Evolutionary conservation across 1,140 invertebrate species (phyloP).

Genomic region (Periplaneta americana): DNA sequence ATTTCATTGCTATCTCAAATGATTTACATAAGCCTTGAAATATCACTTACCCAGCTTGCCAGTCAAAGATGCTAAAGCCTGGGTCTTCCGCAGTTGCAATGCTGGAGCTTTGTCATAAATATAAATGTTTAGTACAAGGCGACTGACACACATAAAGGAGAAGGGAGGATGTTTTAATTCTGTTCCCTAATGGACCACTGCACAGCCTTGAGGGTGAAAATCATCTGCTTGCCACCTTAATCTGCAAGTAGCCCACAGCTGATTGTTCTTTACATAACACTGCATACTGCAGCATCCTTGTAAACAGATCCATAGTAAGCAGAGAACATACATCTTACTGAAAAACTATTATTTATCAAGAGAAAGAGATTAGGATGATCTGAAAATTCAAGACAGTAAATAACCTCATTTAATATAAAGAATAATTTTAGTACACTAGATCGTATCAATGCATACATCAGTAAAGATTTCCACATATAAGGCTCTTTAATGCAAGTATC

Average conservation of each 20-base stretch:
- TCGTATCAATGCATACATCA: neutral
- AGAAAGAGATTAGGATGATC: too few species aligned
- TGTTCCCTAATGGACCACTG: neutral
- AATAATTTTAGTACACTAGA: neutral
- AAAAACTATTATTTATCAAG: neutral
- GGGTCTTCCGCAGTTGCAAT: constrained; percentile 56
- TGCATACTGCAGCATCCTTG: neutral
- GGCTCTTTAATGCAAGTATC: neutral
- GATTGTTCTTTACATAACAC: neutral
- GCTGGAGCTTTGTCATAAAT: constrained; percentile 58
- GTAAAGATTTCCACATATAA: neutral
- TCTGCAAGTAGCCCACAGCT: constrained; percentile 12
- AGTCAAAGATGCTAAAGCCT: constrained; percentile 62
- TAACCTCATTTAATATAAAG: neutral
- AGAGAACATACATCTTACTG: neutral
- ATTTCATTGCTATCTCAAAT: neutral
- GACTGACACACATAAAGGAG: constrained; percentile 9
- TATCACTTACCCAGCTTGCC: constrained; percentile 56
- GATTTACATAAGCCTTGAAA: neutral
- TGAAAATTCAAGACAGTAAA: neutral
- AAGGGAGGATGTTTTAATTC: constrained; percentile 2
- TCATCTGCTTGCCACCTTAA: too few species aligned
- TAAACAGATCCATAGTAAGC: neutral
- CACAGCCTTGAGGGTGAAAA: neutral
- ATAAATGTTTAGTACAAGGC: constrained; percentile 28